Evolutionary conservation across 2,888 invertebrate genomes (phyloP), one percentile per base, ranked within the genome.

Genomic region (Cryptus armator): DNA sequence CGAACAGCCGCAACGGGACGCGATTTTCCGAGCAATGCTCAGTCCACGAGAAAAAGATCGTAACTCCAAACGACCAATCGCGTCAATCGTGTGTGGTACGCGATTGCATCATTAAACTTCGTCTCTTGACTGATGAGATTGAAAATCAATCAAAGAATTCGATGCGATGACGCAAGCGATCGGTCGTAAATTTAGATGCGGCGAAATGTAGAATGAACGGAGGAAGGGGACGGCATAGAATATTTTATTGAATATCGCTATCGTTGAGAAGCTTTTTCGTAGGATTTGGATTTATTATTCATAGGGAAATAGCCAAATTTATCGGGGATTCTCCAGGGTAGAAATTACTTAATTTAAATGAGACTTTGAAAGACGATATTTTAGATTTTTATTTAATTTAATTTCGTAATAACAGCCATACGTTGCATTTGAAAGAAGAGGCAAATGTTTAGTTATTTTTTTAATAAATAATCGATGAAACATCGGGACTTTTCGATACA

Each of bases 141-240:
- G 70, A 29, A 70, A 70, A 78, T 70, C 59, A 62, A 78, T 78
- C 32, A 68, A 24, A 19, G 70, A 19, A 70, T 70, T 70, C n/a
- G 14, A 12, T 12, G 24, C 29, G 67, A 78, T 78, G 78, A 78
- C 78, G 78, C 68, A 68, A 46, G 59, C 1, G 12, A 7, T n/a
- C 37, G 53, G 43, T 37, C 53, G 32, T 46, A 48, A 46, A 70
- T 37, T 62, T 78, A 48, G 59, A 70, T 12, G 12, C 16, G 32
- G 14, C 4, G 10, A 16, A 32, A 16, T 7, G 44, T 19, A 72
- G 48, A 59, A 24, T 12, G 44, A 14, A 44, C 14, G 24, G 24
- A 24, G 24, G 24, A 24, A 24, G 24, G 24, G 24, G 24, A 24
- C 24, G 48, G 29, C 51, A 32, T 24, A 12, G 59, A 62, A 62